These are phyloP conservation scores for Eristalinus aeneus DNA, from an alignment of 2,888 invertebrate species.

Conservation along the genomic window DNA sequence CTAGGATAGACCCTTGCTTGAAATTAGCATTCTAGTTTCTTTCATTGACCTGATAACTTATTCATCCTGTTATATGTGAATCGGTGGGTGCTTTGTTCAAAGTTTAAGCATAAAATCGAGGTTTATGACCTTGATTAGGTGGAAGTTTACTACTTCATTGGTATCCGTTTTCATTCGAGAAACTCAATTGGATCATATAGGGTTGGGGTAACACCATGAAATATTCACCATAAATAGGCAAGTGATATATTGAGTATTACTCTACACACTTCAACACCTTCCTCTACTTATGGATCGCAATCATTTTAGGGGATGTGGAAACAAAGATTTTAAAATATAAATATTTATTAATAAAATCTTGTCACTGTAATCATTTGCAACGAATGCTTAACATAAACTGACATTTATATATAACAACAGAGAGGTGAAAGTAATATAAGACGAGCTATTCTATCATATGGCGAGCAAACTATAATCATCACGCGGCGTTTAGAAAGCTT, in stretches of 20 bases:
- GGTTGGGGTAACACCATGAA: not conserved
- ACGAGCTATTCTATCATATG: too few relatives aligned
- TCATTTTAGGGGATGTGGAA: too few relatives aligned
- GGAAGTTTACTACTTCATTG: slow-evolving; percentile 10
- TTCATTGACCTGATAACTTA: slow-evolving; percentile 30
- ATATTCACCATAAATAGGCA: not conserved
- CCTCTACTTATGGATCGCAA: too few relatives aligned
- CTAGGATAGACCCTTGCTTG: slow-evolving; percentile 30
- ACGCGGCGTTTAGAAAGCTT: too few relatives aligned
- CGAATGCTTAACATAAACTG: too few relatives aligned
- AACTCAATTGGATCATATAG: not conserved
- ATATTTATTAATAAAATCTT: too few relatives aligned
- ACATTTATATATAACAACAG: too few relatives aligned
- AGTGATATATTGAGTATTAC: not conserved
- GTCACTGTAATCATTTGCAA: too few relatives aligned
- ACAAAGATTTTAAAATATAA: too few relatives aligned
- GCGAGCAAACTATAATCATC: too few relatives aligned
- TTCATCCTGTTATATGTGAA: slow-evolving; percentile 12
- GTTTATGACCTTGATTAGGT: slow-evolving; percentile 35
- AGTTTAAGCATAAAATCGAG: slow-evolving; percentile 33
- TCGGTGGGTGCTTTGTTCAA: slow-evolving; percentile 40
- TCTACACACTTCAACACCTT: not conserved
- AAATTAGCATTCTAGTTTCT: slow-evolving; percentile 51
- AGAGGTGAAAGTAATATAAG: too few relatives aligned
- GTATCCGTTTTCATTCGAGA: not conserved